Conservation (phyloP, 2,797 vertebrate genomes). For the Emydoidea blandingii region DNA sequence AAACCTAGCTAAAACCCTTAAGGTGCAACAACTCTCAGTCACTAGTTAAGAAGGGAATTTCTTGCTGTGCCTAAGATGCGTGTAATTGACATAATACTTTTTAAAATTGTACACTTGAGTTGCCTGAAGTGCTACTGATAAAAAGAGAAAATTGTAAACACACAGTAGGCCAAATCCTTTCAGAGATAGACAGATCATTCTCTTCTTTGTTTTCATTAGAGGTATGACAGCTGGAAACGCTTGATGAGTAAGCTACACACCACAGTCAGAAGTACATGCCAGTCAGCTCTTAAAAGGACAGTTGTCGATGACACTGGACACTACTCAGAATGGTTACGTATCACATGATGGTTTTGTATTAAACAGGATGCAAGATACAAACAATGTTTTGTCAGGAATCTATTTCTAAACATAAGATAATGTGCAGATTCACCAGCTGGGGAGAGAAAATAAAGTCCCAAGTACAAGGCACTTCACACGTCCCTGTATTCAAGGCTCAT, state of each 20-base stretch:
- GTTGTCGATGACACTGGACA: too few species aligned
- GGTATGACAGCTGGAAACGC: slow-evolving; percentile 16
- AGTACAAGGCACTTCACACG: too few species aligned
- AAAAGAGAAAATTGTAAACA: slow-evolving; percentile 25
- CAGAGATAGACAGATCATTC: slow-evolving; percentile 38
- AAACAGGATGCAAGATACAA: not conserved
- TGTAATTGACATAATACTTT: not conserved
- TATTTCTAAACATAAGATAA: not conserved
- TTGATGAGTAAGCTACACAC: slow-evolving; percentile 22
- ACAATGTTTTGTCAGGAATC: not conserved
- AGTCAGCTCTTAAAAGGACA: too few species aligned
- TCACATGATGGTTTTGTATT: slow-evolving; percentile 54
- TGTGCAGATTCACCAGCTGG: slow-evolving; percentile 17
- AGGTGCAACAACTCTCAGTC: slow-evolving; percentile 11
- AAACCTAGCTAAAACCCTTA: slow-evolving; percentile 19
- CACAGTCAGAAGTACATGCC: too few species aligned
- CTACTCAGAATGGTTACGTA: not conserved
- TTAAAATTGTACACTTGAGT: slow-evolving; percentile 30
- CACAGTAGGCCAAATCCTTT: slow-evolving; percentile 30
- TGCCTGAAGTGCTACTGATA: slow-evolving; percentile 45
- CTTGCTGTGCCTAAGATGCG: not conserved
- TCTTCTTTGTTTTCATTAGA: slow-evolving; percentile 23
- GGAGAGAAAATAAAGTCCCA: too few species aligned
- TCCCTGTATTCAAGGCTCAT: too few species aligned
- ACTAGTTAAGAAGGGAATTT: slow-evolving; percentile 12